Percentiles rank a stretch among this genome's conserved stretches.
Evolutionary conservation across 2,113 vertebrate genomes (phyloP).

Genomic region (Phylloscopus trochiloides): DNA sequence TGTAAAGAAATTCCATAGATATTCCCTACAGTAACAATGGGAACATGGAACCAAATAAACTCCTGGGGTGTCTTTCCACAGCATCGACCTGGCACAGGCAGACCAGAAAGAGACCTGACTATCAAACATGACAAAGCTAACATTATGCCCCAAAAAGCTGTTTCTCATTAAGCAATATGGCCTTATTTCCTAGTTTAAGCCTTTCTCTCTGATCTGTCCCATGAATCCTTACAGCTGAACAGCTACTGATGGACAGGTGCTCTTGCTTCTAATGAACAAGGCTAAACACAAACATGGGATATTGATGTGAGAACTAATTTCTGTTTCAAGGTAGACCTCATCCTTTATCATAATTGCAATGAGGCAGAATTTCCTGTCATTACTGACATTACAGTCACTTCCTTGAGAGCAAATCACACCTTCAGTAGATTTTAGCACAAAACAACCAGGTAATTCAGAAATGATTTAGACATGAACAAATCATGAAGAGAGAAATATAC

Average conservation of each 20-base stretch:
- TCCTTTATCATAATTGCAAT: background rate
- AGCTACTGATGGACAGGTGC: background rate
- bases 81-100: background rate
- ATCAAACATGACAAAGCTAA: background rate
- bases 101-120: background rate
- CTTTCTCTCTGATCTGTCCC: background rate
- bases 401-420: fast-evolving
- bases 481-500: background rate
- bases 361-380: background rate
- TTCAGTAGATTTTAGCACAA: background rate
- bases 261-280: background rate
- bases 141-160: background rate
- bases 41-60: background rate
- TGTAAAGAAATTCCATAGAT: background rate
- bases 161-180: background rate
- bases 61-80: background rate
- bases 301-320: background rate
- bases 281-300: background rate
- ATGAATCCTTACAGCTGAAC: background rate
- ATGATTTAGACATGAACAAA: background rate
- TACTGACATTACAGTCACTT: background rate
- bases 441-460: background rate
- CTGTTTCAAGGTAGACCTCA: background rate
- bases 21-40: background rate
- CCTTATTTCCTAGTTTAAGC: background rate